These are phyloP conservation scores for Oscheius sp. DNA, from an alignment of 2,888 invertebrate genomes.

Conservation along the genomic window DNA sequence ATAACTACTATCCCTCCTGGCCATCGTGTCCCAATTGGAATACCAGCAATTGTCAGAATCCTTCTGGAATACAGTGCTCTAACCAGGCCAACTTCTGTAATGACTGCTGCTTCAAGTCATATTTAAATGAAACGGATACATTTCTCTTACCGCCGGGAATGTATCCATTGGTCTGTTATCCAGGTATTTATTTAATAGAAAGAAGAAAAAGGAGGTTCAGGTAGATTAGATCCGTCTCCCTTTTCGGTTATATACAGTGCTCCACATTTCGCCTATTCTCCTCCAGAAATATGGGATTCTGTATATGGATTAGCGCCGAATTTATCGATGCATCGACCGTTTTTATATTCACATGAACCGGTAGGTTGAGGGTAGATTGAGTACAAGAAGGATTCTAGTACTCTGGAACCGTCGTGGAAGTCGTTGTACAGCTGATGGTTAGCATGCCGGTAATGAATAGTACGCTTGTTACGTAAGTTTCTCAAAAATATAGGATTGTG, in stretches of 20 bases:
- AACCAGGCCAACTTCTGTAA: constrained; percentile 54
- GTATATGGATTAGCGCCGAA: constrained; percentile 51
- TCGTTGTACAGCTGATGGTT: constrained; percentile 54
- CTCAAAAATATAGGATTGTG: too few species aligned
- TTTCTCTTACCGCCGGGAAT: constrained; percentile 55
- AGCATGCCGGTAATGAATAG: constrained; percentile 53
- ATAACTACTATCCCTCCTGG: constrained; percentile 64
- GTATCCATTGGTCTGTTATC: constrained; percentile 56
- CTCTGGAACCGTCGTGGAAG: constrained; percentile 53
- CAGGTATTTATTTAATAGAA: constrained; percentile 34
- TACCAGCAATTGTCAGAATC: constrained; percentile 20
- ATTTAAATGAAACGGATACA: constrained; percentile 35
- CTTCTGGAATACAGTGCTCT: constrained; percentile 45
- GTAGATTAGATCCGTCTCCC: constrained; percentile 53
- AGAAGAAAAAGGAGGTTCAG: too few species aligned
- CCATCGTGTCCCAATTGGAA: constrained; percentile 51
- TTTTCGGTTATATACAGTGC: constrained; percentile 62
- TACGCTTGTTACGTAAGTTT: constrained; percentile 45
- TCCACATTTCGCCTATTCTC: constrained; percentile 60
- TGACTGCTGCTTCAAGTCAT: constrained; percentile 54
- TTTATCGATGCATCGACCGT: constrained; percentile 41
- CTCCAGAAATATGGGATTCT: constrained; percentile 46
- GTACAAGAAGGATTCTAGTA: constrained; percentile 46
- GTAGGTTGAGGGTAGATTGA: constrained; percentile 37
- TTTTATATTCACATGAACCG: constrained; percentile 55